Percentiles rank a stretch among this genome's conserved stretches.
These are phyloP conservation scores for Hylaeus volcanicus DNA, from an alignment of 1,140 invertebrate species.

Conservation along the genomic window DNA sequence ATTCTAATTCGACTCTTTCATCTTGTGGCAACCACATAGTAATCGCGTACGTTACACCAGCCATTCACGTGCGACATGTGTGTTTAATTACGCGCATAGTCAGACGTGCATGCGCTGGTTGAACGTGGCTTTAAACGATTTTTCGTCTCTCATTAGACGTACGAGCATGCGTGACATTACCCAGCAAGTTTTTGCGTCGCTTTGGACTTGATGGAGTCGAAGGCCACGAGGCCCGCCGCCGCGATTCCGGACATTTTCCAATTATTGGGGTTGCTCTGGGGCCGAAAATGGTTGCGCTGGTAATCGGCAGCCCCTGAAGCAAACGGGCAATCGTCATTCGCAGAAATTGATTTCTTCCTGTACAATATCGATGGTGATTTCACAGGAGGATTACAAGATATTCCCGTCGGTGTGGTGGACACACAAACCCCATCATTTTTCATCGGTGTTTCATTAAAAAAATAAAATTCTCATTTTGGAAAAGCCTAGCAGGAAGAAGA, in stretches of 20 bases:
- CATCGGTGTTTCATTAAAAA: too few species aligned
- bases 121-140: conserved; percentile 42
- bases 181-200: conserved; percentile 72
- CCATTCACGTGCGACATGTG: not conserved
- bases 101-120: not conserved
- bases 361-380: too few species aligned
- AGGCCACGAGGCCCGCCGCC: conserved; percentile 77
- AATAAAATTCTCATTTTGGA: too few species aligned
- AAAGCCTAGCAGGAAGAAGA: too few species aligned
- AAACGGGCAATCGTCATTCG: not conserved
- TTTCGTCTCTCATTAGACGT: not conserved
- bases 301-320: conserved; percentile 75
- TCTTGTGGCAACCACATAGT: too few species aligned
- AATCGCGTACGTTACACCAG: not conserved
- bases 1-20: too few species aligned
- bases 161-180: conserved; percentile 63
- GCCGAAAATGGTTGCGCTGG: conserved; percentile 67
- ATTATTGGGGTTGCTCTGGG: conserved; percentile 79
- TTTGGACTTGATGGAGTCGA: conserved; percentile 75
- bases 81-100: conserved; percentile 8
- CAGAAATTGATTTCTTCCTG: not conserved
- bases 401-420: too few species aligned
- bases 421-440: too few species aligned
- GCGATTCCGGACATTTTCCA: conserved; percentile 80
- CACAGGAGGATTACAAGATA: too few species aligned